Percentiles rank a stretch among this genome's conserved stretches.
These are phyloP conservation scores for Scaeva pyrastri DNA, from an alignment of 2,888 invertebrate species.

Conservation along the genomic window DNA sequence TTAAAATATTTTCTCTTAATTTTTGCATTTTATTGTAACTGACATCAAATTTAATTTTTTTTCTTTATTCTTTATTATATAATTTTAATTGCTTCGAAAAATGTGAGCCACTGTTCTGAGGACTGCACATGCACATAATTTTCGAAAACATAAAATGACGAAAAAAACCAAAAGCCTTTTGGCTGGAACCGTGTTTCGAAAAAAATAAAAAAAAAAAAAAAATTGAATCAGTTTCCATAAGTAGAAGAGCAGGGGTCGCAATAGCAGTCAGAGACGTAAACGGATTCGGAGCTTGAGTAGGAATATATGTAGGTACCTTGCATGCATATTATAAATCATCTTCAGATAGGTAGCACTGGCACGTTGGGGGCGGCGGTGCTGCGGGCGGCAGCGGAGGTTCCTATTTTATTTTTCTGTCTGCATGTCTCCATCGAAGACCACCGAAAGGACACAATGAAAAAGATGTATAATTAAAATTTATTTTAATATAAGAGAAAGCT, in stretches of 20 bases:
- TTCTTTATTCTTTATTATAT: conserved; percentile 35
- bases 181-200: conserved; percentile 1
- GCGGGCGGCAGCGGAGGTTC: background rate
- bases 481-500: conserved; percentile 54
- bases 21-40: conserved; percentile 37
- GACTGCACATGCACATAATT: background rate
- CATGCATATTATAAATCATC: conserved; percentile 60
- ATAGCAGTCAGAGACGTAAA: too few species aligned
- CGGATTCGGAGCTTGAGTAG: background rate
- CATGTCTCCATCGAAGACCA: conserved; percentile 37
- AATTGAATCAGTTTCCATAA: background rate
- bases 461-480: conserved; percentile 71
- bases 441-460: conserved; percentile 51
- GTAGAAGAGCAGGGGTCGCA: background rate
- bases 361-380: background rate
- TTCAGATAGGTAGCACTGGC: conserved; percentile 47
- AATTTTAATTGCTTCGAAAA: conserved; percentile 65
- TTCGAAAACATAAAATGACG: background rate
- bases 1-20: conserved; percentile 36
- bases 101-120: conserved; percentile 15
- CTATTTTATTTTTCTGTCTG: conserved; percentile 29
- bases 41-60: conserved; percentile 43
- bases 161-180: conserved; percentile 19
- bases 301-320: conserved; percentile 1
- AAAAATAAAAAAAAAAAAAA: conserved; percentile 17